A percentile compares a stretch with the other conserved stretches of the same genome.
phyloP scores from a whole-genome alignment of 2,888 invertebrate species.

The Ecdyonurus torrentis region DNA sequence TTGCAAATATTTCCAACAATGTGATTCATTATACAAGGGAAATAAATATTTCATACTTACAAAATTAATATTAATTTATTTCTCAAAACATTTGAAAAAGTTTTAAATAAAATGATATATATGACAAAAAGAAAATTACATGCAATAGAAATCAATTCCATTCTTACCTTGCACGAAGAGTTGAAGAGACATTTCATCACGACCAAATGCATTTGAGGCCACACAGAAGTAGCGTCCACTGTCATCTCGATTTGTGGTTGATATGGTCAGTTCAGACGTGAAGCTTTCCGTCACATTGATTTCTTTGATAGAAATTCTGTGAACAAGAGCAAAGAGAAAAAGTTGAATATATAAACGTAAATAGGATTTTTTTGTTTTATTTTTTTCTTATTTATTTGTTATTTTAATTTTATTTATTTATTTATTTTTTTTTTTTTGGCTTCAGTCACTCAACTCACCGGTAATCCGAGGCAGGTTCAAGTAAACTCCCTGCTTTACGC shows the following conservation, averaged over 20 bases:
- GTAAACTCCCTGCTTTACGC: conserved; percentile 14
- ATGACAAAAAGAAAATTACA: no score
- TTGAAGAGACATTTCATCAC: conserved; percentile 21
- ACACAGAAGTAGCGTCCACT: conserved; percentile 26
- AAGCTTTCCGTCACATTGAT: conserved; percentile 16
- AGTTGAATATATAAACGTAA: background rate
- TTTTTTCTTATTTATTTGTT: no score
- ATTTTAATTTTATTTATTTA: no score
- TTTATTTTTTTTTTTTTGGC: no score
- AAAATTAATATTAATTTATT: no score
- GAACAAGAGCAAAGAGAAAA: background rate
- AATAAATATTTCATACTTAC: no score
- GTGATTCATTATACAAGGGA: no score
- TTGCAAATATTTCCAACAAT: no score
- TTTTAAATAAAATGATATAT: no score
- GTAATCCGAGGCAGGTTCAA: conserved; percentile 8
- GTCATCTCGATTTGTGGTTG: conserved; percentile 23
- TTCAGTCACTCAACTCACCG: conserved; percentile 1
- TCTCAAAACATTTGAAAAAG: no score
- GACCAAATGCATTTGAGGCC: conserved; percentile 25
- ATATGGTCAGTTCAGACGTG: conserved; percentile 22
- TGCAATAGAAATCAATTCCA: no score
- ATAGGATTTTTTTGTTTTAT: no score
- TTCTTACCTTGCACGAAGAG: conserved; percentile 24
- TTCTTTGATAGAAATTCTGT: conserved; percentile 15